Evolutionary conservation across 2,888 invertebrate genomes (phyloP), one percentile per base, ranked within the genome.

Genomic region (Epinotia nisella): DNA sequence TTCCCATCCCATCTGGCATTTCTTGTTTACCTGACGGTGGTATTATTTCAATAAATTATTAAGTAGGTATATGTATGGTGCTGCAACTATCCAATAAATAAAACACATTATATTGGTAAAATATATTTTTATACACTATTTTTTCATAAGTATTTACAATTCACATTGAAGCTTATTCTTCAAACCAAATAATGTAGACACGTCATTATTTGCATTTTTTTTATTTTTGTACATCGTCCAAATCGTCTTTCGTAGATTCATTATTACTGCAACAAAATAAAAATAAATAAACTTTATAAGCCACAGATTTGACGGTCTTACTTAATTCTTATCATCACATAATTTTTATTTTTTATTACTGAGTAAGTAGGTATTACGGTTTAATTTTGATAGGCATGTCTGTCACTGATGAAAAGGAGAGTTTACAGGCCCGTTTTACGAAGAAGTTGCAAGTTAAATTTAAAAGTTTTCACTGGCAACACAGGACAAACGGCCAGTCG

Each of bases 241-340:
- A 87, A 82, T 95, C 94, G 35, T 93, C 93, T 62, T 91, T 79
- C 13, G 94, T 91, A 2, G 92, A 92, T 76, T 94, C 94, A 78
- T 94, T 93, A 74, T 93, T 85, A 79, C 95, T 95, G 92, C 79
- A 94, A 94, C 62, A 73, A 87, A 79, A 83, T 83, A 82, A 79
- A 75, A 76, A 77, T 70, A 75, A 56, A 51, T 64, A 62, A 21
- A 35, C 11, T 64, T 49, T n/a, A 49, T 5, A n/a, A 2, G n/a
- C 49, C 49, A 15, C n/a, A 7, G 9, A 35, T 7, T 9, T 9
- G 35, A 35, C 35, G 35, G 9, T 49, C n/a, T 5, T 5, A 49
- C 5, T 4, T n/a, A 49, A 49, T 49, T 49, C 49, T n/a, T n/a
- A 45, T 49, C n/a, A 5, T 49, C 49, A 7, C 5, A 49, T 15